Evolutionary conservation across 2,113 vertebrate species (phyloP), one percentile per base, ranked within the genome.

Genomic region (Sturnus vulgaris): DNA sequence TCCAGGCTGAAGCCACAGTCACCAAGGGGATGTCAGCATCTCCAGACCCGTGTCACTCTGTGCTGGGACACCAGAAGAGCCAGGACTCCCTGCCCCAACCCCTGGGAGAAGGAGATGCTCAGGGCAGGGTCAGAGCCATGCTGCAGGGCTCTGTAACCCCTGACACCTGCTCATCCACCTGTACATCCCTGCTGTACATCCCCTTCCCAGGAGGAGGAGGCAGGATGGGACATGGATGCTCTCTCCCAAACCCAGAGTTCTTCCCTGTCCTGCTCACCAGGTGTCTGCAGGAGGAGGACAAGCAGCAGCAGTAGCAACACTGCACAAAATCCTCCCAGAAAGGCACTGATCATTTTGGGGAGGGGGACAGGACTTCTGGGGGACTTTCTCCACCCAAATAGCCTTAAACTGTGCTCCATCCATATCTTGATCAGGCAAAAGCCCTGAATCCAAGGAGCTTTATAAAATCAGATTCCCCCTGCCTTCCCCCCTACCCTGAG

Each of bases 131-230:
- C 35, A 76, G 40, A 76, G 66, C 39, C 3, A 0, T 11, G 44
- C 37, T 81, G 64, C 28, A 24, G 20, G 22, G n/a, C 17, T 18
- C 52, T 5, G 11, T 27, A 61, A 33, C 22, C 16, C 16, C 44
- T 46, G 31, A 22, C 2, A 5, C 6, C 17, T 65, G 21, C 6
- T 49, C 17, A 39, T 27, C 30, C 3, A 0, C 28, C 64, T 50
- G 19, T 72, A 39, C 39, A 39, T 25, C 50, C 11, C 35, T 15
- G 4, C 44, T 30, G 14, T 4, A 11, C 14, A 9, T 14, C 40
- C 28, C 24, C 46, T 11, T 37, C 25, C 15, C 22, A 40, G 64
- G 22, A 60, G 18, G 25, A 82, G 12, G 15, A 37, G 53, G 31
- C 9, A 46, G 35, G 44, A 10, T 5, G 19, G 15, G 15, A n/a